Evolutionary conservation across 92 coral and sea anemone species (phyloP).

Genomic region (Zoanthus solanderi): DNA sequence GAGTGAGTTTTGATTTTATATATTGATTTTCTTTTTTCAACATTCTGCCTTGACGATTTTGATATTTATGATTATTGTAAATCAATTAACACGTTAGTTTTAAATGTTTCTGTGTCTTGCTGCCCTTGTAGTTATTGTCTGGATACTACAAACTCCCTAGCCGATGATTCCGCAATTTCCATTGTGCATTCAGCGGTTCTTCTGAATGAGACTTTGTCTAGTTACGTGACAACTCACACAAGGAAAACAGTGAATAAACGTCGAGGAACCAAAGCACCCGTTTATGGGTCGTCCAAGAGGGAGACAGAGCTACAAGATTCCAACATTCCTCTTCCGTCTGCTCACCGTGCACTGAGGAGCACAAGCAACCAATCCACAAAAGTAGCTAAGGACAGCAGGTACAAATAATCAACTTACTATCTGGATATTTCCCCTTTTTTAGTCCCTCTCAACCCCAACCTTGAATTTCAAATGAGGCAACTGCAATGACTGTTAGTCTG

Average conservation of each 20-base stretch:
- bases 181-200: slow-evolving; percentile 69
- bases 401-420: background rate
- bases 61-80: background rate
- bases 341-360: background rate
- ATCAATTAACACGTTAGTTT: no score
- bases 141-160: slow-evolving; percentile 68
- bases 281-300: background rate
- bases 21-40: background rate
- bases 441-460: no score
- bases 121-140: slow-evolving; percentile 76
- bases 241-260: background rate
- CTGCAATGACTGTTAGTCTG: no score
- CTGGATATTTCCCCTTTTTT: background rate
- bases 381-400: background rate
- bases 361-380: background rate
- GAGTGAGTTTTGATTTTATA: slow-evolving; percentile 68
- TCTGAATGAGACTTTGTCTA: slow-evolving; percentile 82
- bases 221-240: slow-evolving; percentile 23
- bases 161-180: slow-evolving; percentile 62
- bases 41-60: background rate
- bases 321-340: background rate
- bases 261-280: background rate
- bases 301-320: background rate
- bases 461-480: no score
- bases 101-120: background rate